phyloP scores from a whole-genome alignment of 1,140 invertebrate genomes.

The Diabrotica undecimpunctata region DNA sequence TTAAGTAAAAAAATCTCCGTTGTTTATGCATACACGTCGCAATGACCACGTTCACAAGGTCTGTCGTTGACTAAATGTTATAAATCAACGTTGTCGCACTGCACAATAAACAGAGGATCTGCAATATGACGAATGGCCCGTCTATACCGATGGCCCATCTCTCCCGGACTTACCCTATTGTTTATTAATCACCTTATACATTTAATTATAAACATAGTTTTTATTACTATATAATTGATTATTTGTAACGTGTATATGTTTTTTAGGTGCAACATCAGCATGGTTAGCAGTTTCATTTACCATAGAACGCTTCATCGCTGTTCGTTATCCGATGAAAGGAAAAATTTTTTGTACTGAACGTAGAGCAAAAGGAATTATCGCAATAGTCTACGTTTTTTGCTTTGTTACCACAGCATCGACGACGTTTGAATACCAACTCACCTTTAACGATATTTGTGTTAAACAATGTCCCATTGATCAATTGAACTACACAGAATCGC shows the following conservation, averaged over 20 bases:
- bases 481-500: neutral
- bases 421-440: conserved; percentile 60
- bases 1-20: too few relatives aligned
- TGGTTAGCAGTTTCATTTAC: conserved; percentile 78
- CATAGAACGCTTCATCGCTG: conserved; percentile 72
- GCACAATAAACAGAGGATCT: too few relatives aligned
- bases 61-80: too few relatives aligned
- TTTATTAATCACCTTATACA: too few relatives aligned
- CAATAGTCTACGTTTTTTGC: conserved; percentile 60
- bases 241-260: conserved; percentile 4
- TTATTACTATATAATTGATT: too few relatives aligned
- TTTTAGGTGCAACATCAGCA: conserved; percentile 65
- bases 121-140: too few relatives aligned
- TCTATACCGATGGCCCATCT: too few relatives aligned
- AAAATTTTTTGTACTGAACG: conserved; percentile 66
- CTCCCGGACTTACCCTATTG: too few relatives aligned
- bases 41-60: too few relatives aligned
- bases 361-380: conserved; percentile 58
- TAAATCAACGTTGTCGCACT: too few relatives aligned
- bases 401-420: conserved; percentile 61
- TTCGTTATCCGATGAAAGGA: conserved; percentile 71
- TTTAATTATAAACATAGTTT: too few relatives aligned
- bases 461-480: neutral
- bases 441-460: conserved; percentile 29
- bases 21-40: too few relatives aligned